Evolutionary conservation across 92 coral and sea anemone species (phyloP).

Genomic region (Scolanthus callimorphus): DNA sequence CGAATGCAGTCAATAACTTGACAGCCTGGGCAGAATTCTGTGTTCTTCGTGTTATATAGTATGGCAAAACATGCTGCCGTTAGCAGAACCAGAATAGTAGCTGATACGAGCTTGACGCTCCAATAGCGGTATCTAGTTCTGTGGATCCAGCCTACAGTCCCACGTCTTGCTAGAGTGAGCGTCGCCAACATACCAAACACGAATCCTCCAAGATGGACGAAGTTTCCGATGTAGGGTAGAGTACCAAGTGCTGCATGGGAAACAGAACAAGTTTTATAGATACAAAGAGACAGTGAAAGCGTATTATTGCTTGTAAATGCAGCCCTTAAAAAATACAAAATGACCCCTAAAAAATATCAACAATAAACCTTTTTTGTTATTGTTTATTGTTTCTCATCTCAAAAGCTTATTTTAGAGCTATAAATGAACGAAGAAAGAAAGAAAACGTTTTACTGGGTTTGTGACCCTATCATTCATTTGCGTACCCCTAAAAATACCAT

Average conservation of each 20-base stretch:
- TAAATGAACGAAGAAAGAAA: no score
- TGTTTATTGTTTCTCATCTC: no score
- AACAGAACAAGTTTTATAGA: no score
- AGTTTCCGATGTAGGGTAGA: slow-evolving; percentile 80
- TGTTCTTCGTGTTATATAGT: slow-evolving; percentile 27
- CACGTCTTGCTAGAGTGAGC: slow-evolving; percentile 33
- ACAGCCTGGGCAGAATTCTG: slow-evolving; percentile 62
- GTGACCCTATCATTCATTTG: no score
- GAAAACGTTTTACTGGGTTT: no score
- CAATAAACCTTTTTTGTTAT: no score
- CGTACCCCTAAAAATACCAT: no score
- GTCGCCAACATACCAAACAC: slow-evolving; percentile 65
- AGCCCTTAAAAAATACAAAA: no score
- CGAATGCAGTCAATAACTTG: slow-evolving; percentile 60
- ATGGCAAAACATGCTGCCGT: slow-evolving; percentile 11
- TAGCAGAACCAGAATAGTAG: slow-evolving; percentile 21
- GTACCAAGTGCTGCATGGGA: slow-evolving; percentile 61
- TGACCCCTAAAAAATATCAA: no score
- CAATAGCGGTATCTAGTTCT: slow-evolving; percentile 28
- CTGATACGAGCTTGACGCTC: slow-evolving; percentile 18
- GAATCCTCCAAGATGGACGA: slow-evolving; percentile 85
- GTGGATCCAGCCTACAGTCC: not conserved
- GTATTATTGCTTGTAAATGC: no score
- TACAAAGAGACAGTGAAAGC: no score
- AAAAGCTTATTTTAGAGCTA: no score